Conservation (phyloP, 2,113 vertebrate species). For the Riparia riparia region DNA sequence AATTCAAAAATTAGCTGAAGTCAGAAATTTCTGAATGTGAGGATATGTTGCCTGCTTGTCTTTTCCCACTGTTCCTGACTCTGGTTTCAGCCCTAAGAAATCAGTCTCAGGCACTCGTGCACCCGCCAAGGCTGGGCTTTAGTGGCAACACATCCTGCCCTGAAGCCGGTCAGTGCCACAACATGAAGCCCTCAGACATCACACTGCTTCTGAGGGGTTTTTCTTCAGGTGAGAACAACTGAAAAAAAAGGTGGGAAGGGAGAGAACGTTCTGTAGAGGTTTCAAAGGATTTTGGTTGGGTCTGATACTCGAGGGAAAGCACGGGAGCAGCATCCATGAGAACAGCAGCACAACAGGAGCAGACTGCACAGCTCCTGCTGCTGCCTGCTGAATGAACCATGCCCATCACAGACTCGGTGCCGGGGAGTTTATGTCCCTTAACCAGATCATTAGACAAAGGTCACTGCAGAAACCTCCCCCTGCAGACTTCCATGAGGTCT, state of each 20-base stretch:
- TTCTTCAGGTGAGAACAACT: background rate
- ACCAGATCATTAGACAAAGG: slow-evolving; percentile 36
- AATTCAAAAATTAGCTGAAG: background rate
- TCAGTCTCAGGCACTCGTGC: background rate
- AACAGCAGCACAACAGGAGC: background rate
- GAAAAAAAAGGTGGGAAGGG: background rate
- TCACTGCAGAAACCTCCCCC: background rate
- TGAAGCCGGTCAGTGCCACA: background rate
- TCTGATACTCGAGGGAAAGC: background rate
- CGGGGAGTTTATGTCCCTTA: background rate
- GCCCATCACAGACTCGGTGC: background rate
- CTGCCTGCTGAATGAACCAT: background rate
- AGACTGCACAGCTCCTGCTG: background rate
- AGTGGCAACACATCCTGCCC: background rate
- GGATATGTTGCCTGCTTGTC: background rate
- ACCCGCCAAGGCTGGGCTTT: background rate
- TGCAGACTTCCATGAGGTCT: background rate
- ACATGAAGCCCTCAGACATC: background rate
- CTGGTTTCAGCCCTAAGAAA: background rate
- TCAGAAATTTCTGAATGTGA: background rate
- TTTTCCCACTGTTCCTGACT: background rate
- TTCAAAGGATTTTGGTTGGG: background rate
- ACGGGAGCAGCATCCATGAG: fast-evolving
- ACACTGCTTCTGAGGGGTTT: background rate
- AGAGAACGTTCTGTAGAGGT: background rate